A percentile compares a stretch with the other conserved stretches of the same genome.
phyloP scores from a whole-genome alignment of 1,140 invertebrate species.

The Galleria mellonella region DNA sequence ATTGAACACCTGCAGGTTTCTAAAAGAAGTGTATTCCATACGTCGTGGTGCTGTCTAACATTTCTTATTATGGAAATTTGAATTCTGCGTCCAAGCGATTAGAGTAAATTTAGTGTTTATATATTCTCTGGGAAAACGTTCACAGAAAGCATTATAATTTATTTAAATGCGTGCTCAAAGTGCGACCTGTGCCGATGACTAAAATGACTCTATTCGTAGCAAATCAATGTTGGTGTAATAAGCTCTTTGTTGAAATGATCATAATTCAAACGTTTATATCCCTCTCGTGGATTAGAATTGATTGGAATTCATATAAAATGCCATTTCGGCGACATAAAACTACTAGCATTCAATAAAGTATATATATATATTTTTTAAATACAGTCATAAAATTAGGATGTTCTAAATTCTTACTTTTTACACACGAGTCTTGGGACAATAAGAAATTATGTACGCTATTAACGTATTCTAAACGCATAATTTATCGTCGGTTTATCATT shows the following conservation, averaged over 20 bases:
- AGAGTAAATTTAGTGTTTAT: background rate
- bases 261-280: slow-evolving; percentile 26
- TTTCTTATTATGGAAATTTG: too few relatives aligned
- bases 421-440: too few relatives aligned
- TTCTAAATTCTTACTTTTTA: background rate
- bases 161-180: slow-evolving; percentile 14
- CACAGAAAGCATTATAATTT: slow-evolving; percentile 12
- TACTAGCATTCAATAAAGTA: slow-evolving; percentile 1
- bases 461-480: too few relatives aligned
- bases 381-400: background rate
- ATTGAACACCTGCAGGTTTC: background rate
- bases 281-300: slow-evolving; percentile 15
- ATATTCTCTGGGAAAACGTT: slow-evolving; percentile 3
- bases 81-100: too few relatives aligned
- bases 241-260: slow-evolving; percentile 8
- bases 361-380: background rate
- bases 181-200: slow-evolving; percentile 8
- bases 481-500: too few relatives aligned
- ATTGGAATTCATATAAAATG: slow-evolving; percentile 13
- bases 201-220: slow-evolving; percentile 28
- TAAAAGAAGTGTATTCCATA: too few relatives aligned
- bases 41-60: too few relatives aligned
- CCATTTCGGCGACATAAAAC: slow-evolving; percentile 4
- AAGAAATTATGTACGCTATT: too few relatives aligned
- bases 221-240: slow-evolving; percentile 7